Base-by-base conservation (phyloP, 2,888 invertebrate species). In the Mechanitis mazaeus region DNA sequence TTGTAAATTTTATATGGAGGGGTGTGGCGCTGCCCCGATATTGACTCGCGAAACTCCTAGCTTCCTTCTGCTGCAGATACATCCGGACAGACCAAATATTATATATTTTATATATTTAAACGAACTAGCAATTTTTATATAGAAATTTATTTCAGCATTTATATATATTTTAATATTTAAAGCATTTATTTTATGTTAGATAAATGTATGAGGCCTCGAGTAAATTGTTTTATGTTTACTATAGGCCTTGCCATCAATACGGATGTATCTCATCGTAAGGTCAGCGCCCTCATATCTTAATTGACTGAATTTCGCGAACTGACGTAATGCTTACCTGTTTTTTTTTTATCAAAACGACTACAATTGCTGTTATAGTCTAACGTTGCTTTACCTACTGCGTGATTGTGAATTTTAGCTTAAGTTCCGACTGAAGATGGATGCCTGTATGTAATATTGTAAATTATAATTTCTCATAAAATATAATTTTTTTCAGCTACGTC, bases 381-480 rank as follows among this genome's bases (percentile, higher is more conserved):
- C 85, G 87, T 91, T 91, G 91, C 91, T 91, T 91, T 91, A 90
- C 88, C 86, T 90, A 90, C 90, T 90, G 89, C 87, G 90, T 89
- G 90, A 87, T 90, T 90, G 88, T 89, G 86, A 84, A 84, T 88
- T 90, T 89, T 91, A 90, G 90, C 90, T 90, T 91, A 91, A 91
- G 91, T 90, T 90, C 85, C 89, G 91, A 88, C 88, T 90, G 91
- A 89, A 84, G 91, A 91, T 84, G 91, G 87, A 90, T 91, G 91
- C 85, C 85, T 90, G 90, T 85, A 88, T 89, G 88, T 88, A 90
- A 91, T 91, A 91, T 90, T 91, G 91, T 91, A 91, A 90, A 91
- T 91, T 91, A 91, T 91, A 88, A 91, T 91, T 91, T 91, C 90
- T 90, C 91, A 91, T 90, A 91, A 91, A 90, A 91, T 91, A 91